Conservation (phyloP, 1,140 invertebrate species). For the Cydia amplana region DNA sequence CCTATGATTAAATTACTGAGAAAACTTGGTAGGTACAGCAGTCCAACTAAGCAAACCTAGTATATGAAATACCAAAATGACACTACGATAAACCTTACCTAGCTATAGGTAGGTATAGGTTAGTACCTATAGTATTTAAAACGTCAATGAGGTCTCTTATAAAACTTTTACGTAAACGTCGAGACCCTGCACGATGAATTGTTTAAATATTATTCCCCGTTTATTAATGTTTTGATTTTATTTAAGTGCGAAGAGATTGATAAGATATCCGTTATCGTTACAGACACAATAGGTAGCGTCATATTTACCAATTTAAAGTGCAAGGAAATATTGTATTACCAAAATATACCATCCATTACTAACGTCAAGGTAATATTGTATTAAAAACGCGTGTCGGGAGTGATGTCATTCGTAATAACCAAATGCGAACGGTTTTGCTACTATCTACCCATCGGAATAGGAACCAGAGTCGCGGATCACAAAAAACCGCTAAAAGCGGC, state of each 20-base stretch:
- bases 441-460: slow-evolving; percentile 43
- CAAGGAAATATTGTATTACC: slow-evolving; percentile 10
- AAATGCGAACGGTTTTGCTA: slow-evolving; percentile 44
- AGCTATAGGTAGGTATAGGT: too few species aligned
- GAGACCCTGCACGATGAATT: too few species aligned
- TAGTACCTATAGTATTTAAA: too few species aligned
- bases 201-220: too few species aligned
- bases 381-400: slow-evolving; percentile 36
- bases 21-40: too few species aligned
- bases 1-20: too few species aligned
- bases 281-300: neutral
- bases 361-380: slow-evolving; percentile 38
- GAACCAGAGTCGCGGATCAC: slow-evolving; percentile 50
- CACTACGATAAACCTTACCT: too few species aligned
- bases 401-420: slow-evolving; percentile 68
- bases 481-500: slow-evolving; percentile 68
- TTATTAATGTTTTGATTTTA: too few species aligned
- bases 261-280: slow-evolving; percentile 10
- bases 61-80: too few species aligned
- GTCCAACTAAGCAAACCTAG: too few species aligned
- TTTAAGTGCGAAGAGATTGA: neutral
- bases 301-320: neutral
- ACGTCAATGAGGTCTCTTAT: too few species aligned
- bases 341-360: slow-evolving; percentile 22
- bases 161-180: too few species aligned